These are phyloP conservation scores for Australoheros facetus DNA, from an alignment of 2,797 vertebrate genomes.

Conservation along the genomic window DNA sequence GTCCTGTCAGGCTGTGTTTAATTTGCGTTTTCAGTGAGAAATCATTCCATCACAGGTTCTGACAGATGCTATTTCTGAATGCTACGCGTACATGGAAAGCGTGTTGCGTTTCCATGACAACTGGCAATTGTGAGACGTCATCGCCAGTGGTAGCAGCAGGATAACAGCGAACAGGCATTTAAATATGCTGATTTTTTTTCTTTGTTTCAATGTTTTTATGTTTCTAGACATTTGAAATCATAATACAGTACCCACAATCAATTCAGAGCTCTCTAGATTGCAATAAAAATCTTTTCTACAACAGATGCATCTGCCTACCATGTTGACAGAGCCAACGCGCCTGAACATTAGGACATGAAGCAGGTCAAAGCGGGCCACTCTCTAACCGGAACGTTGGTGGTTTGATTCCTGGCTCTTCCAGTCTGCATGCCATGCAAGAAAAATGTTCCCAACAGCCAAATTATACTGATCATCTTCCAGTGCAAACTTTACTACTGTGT, in stretches of 20 bases:
- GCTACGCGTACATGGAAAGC: neutral
- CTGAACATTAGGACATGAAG: neutral
- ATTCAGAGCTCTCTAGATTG: neutral
- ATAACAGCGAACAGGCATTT: neutral
- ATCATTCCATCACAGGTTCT: constrained; percentile 6
- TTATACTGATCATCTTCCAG: neutral
- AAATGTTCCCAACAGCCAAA: neutral
- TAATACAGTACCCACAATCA: neutral
- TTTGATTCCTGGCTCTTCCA: neutral
- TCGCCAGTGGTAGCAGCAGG: neutral
- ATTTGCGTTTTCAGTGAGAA: constrained; percentile 1
- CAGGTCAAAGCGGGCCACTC: too few relatives aligned
- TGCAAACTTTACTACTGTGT: neutral
- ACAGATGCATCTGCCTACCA: neutral
- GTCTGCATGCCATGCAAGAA: neutral
- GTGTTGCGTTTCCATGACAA: neutral
- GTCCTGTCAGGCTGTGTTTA: neutral
- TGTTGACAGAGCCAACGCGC: neutral
- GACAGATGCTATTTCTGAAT: neutral
- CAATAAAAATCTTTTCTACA: neutral
- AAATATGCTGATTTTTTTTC: neutral
- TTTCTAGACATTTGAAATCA: neutral
- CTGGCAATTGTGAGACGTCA: neutral
- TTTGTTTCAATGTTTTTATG: neutral
- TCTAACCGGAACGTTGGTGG: neutral